Base-by-base conservation (phyloP, 2,888 invertebrate species). In the Laspeyria flexula region DNA sequence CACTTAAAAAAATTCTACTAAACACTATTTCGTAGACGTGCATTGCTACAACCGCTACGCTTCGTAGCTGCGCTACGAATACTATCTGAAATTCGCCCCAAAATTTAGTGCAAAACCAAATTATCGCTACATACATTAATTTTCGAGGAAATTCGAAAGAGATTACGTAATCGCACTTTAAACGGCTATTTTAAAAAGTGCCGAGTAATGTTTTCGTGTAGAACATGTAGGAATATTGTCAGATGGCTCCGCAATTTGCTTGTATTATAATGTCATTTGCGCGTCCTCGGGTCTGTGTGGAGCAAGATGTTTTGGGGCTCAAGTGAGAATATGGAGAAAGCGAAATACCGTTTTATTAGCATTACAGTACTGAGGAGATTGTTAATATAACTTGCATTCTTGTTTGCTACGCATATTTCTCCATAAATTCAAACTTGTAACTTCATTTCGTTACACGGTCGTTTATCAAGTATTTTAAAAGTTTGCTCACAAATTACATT, bases 231-330 rank as follows among this genome's bases (percentile, higher is more conserved):
- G 39, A 39, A 53, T 61, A 54, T 46, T 43, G 43, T 46, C 38
- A 48, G 64, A 55, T 64, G 69, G 65, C 77, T 76, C 65, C 62
- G 75, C 75, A 83, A 81, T 83, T 81, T 77, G 58, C 62, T 60
- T 65, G 74, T 71, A 78, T 82, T 82, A 81, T 78, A 83, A 81
- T 81, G 79, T 81, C 79, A 80, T 85, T 83, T 83, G 60, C 66
- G 65, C 62, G 46, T 52, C 42, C 42, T 51, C 43, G 60, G 54
- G 40, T 60, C 73, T 71, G 52, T 60, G 72, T 74, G 74, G 77
- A 75, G 77, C 72, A 73, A 77, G 79, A 81, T 78, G 72, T 71
- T 77, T 74, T 70, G 67, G 73, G 63, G 71, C 51, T 55, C 67
- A 38, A 52, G 47, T 66, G 58, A 73, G 72, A 75, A 78, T 70